Evolutionary conservation across 1,140 invertebrate genomes (phyloP), one percentile per base, ranked within the genome.

Genomic region (Lutraria rhynchaena): DNA sequence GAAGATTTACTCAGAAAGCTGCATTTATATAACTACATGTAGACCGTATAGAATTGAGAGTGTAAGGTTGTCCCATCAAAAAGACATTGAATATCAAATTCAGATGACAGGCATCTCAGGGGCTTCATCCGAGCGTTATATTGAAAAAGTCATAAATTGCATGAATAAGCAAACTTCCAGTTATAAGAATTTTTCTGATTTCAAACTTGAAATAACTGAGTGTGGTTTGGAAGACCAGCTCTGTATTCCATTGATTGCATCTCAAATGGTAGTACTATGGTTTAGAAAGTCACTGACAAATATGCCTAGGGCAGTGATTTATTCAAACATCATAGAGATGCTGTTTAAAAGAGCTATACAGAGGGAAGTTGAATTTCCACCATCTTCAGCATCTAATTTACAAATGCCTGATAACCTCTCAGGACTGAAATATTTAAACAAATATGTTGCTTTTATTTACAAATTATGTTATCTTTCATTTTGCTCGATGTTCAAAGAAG

Each of bases 31-130:
- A 17, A 51, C 41, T 19, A 70, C 51, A n/a, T 51, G 33, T 33
- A 53, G 41, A 53, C 41, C 67, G 35, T 63, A 63, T 35, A 63
- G 44, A 63, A 33, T 63, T 41, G 60, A 63, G 44, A 17, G 4
- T 41, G 35, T 63, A 9, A 1, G 60, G 17, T 22, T 63, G 24
- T 19, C 33, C 3, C n/a, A n/a, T n/a, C 11, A 33, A 13, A 33
- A 63, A 22, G 60, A 63, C 17, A 44, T 63, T 33, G 60, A 63
- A 11, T 35, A 63, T 17, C 60, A 63, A 44, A 22, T 63, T 19
- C 15, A 63, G 37, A 63, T 63, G 17, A 22, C n/a, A 44, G 29
- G 19, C 15, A 60, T 60, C 29, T 15, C 33, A 60, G 60, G 37
- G 22, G 31, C n/a, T 7, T 33, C 24, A 4, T n/a, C n/a, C 22